These are phyloP conservation scores for Tanytarsus gracilentus DNA, from an alignment of 2,888 invertebrate genomes.

Conservation along the genomic window DNA sequence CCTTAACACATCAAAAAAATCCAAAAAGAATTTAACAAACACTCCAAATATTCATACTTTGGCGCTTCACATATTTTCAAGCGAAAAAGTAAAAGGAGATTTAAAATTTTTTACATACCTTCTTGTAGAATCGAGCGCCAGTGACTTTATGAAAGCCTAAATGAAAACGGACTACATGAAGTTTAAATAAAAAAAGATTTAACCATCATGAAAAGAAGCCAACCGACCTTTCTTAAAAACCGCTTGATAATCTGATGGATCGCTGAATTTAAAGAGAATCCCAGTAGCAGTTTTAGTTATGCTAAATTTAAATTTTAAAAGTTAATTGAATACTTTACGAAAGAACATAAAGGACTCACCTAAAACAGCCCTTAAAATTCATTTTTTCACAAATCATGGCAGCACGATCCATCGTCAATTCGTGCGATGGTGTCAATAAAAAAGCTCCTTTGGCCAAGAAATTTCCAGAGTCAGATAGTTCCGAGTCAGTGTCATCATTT, in stretches of 20 bases:
- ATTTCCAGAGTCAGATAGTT: conserved; percentile 63
- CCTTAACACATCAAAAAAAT: conserved; percentile 45
- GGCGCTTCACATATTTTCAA: not conserved
- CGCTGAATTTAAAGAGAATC: conserved; percentile 79
- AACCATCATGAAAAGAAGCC: too few relatives aligned
- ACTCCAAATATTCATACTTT: conserved; percentile 14
- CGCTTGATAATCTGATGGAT: conserved; percentile 76
- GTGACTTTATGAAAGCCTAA: conserved; percentile 81
- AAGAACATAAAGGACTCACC: too few relatives aligned
- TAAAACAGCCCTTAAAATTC: conserved; percentile 78
- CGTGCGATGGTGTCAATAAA: conserved; percentile 75
- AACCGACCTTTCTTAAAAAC: conserved; percentile 80
- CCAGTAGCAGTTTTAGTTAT: conserved; percentile 82
- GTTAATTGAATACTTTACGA: too few relatives aligned
- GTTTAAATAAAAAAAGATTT: too few relatives aligned
- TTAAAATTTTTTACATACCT: conserved; percentile 48
- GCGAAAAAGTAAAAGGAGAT: not conserved
- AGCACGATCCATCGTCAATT: conserved; percentile 76
- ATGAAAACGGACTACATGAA: too few relatives aligned
- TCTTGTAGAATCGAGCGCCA: conserved; percentile 75
- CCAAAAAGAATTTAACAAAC: conserved; percentile 26
- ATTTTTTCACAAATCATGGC: conserved; percentile 80
- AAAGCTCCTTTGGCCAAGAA: conserved; percentile 76
- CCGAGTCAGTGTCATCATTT: conserved; percentile 69
- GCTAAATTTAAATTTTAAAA: too few relatives aligned